Conservation (phyloP, 92 coral and sea anemone species). For the Blastomussa wellsi region DNA sequence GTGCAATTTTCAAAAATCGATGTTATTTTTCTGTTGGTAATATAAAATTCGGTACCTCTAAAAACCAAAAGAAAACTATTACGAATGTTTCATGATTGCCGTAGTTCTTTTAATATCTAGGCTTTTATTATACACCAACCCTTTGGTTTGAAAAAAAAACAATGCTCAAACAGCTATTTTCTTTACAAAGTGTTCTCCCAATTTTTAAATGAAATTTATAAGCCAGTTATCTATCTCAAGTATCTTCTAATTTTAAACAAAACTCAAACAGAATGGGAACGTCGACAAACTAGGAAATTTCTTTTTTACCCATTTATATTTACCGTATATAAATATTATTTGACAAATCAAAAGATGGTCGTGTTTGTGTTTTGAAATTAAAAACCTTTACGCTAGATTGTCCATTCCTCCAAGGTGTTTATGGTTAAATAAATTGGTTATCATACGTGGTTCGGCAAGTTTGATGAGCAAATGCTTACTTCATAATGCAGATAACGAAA, state of each 20-base stretch:
- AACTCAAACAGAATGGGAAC: background rate
- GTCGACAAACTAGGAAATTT: background rate
- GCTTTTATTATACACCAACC: background rate
- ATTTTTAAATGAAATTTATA: background rate
- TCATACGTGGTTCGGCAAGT: background rate
- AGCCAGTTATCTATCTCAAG: background rate
- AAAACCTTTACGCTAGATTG: background rate
- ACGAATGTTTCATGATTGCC: background rate
- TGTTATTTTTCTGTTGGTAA: background rate
- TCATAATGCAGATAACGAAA: background rate
- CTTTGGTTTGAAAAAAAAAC: background rate
- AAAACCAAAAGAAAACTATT: background rate
- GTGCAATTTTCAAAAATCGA: background rate
- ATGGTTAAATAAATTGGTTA: background rate
- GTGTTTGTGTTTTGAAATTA: background rate
- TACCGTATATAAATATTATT: background rate
- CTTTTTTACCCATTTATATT: background rate
- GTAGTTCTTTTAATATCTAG: background rate
- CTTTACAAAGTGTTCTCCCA: background rate
- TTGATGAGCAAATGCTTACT: background rate
- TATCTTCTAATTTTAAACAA: background rate
- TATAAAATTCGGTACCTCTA: too few relatives aligned
- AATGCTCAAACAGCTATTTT: background rate
- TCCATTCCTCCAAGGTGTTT: background rate
- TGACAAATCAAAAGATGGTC: background rate